Percentiles rank a stretch among this genome's conserved stretches.
Evolutionary conservation across 2,113 vertebrate species (phyloP).

Genomic region (Ancistrus triradiatus): DNA sequence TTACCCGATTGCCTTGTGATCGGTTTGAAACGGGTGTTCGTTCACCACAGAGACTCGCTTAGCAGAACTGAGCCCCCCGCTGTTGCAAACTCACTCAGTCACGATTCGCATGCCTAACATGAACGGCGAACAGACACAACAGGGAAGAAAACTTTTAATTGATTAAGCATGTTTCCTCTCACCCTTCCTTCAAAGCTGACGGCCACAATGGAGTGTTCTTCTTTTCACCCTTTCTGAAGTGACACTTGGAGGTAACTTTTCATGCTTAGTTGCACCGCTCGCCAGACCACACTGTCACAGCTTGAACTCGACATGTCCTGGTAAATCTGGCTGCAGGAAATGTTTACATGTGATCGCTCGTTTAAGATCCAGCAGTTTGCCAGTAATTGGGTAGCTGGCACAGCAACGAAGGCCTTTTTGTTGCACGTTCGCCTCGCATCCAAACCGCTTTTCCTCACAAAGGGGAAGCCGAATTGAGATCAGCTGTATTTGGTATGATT

Average conservation of each 20-base stretch:
- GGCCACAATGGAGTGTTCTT: neutral
- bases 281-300: neutral
- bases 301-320: conserved; percentile 30
- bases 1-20: conserved; percentile 1
- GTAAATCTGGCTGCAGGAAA: conserved; percentile 35
- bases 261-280: neutral
- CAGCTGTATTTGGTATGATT: neutral
- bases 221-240: neutral
- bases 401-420: neutral
- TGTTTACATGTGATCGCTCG: neutral
- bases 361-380: neutral
- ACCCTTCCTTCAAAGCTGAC: neutral
- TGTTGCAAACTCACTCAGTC: neutral
- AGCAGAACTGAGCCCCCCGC: neutral
- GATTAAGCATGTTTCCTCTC: conserved; percentile 25
- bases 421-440: no score
- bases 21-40: neutral
- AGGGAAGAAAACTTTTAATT: conserved; percentile 29
- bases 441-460: neutral
- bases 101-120: neutral
- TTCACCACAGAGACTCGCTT: neutral
- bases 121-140: neutral
- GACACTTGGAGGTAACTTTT: conserved; percentile 1
- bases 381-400: neutral
- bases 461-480: neutral